Percentiles rank a stretch among this genome's conserved stretches.
phyloP scores from a whole-genome alignment of 2,797 vertebrate species.

The Nannoperca obscura region DNA sequence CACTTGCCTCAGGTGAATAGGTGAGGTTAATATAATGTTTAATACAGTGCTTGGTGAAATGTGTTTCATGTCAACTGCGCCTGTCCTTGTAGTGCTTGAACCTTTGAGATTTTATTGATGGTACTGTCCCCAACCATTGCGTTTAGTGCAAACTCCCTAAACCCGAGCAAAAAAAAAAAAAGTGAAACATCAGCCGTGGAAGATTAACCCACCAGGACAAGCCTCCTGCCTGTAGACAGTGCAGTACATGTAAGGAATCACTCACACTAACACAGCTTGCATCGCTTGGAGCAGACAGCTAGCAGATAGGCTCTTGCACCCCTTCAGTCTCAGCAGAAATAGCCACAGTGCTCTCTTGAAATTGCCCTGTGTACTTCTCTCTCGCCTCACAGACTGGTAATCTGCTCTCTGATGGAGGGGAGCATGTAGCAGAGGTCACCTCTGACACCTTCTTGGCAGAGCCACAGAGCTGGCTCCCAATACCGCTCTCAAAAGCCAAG shows the following conservation, averaged over 20 bases:
- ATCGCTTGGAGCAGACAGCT: slow-evolving; percentile 56
- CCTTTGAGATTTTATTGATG: neutral
- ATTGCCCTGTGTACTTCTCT: slow-evolving; percentile 59
- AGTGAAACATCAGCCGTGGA: slow-evolving; percentile 45
- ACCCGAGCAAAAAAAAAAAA: slow-evolving; percentile 10
- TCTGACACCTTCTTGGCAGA: slow-evolving; percentile 77
- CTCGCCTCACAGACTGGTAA: slow-evolving; percentile 70
- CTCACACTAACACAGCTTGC: slow-evolving; percentile 53
- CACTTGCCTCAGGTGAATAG: neutral
- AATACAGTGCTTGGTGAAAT: neutral
- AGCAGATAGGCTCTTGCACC: slow-evolving; percentile 58
- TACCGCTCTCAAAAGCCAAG: slow-evolving; percentile 65
- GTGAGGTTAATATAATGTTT: neutral
- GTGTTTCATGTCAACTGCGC: neutral
- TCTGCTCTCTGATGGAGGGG: slow-evolving; percentile 70
- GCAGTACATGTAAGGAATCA: slow-evolving; percentile 55
- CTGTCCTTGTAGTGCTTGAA: neutral
- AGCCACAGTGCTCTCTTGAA: slow-evolving; percentile 52
- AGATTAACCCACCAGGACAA: slow-evolving; percentile 46
- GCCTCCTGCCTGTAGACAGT: slow-evolving; percentile 36
- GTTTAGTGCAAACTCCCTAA: neutral
- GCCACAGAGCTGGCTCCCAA: slow-evolving; percentile 60
- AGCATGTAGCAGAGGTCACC: slow-evolving; percentile 58
- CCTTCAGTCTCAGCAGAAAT: slow-evolving; percentile 59
- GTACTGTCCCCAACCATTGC: neutral